Evolutionary conservation across 2,797 vertebrate species (phyloP), one percentile per base, ranked within the genome.

Genomic region (Xenopus petersii): DNA sequence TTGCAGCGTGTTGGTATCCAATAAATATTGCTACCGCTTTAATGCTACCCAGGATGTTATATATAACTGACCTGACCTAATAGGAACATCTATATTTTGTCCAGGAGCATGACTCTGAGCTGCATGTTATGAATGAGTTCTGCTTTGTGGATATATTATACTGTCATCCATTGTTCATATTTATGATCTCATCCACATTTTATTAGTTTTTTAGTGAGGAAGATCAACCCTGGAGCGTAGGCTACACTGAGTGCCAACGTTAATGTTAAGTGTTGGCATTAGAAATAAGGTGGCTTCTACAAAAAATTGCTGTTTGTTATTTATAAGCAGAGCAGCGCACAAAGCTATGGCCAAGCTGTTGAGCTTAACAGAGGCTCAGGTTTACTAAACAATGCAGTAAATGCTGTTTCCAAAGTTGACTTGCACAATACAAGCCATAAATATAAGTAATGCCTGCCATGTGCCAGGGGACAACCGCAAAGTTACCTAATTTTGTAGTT

Each of bases 21-120:
- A 79, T 79, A 79, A 74, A 79, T 79, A 65, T 74, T 70, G 67
- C 76, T 21, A 15, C 67, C 65, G 67, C 70, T 70, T 74, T 74
- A 79, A 79, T 74, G 71, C 61, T 74, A 55, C 62, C 70, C 26
- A 61, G 62, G 62, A 70, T 70, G 76, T 79, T 74, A 74, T 74
- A 74, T 79, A 79, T 70, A 74, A 74, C 71, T 74, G 76, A 70
- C 62, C 61, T 70, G 67, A 79, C 76, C 76, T 74, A 74, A 79
- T 65, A 74, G 73, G 67, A 79, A 79, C 71, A 66, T 79, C 76
- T 79, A 79, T 79, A 74, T 74, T 79, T 70, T 66, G 30, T 74
- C 67, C 55, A 26, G 59, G 67, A 70, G 64, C 60, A 68, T 64
- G 70, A 58, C 67, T 60, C 46, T n/a, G 42, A 13, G n/a, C 65